Percentiles rank a stretch among this genome's conserved stretches.
phyloP scores from a whole-genome alignment of 30 jellyfish, hydroid and myxozoan genomes.

The Mastigias papua region DNA sequence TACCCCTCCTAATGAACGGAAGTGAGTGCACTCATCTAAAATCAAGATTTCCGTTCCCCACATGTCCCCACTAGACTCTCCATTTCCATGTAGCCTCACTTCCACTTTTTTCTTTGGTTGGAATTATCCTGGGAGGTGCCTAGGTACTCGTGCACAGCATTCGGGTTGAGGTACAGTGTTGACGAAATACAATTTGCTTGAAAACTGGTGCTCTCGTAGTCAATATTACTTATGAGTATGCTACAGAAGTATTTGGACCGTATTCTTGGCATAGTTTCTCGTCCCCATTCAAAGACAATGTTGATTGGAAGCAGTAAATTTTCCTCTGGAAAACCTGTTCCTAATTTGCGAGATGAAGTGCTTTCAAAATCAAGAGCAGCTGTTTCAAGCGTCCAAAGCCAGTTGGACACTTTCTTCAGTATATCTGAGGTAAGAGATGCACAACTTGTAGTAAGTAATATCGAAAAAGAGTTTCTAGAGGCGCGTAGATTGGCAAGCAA shows the following conservation, averaged over 20 bases:
- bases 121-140: background rate
- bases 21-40: too few species aligned
- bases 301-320: background rate
- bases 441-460: slow-evolving; percentile 58
- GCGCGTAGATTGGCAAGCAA: slow-evolving; percentile 67
- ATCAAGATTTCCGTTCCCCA: too few species aligned
- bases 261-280: background rate
- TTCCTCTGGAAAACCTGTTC: background rate
- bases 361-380: background rate
- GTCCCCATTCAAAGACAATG: background rate
- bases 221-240: background rate
- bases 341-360: background rate
- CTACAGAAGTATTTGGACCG: background rate
- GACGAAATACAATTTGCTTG: background rate
- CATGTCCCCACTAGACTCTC: background rate
- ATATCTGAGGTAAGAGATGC: slow-evolving; percentile 81
- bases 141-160: background rate
- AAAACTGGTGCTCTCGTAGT: background rate
- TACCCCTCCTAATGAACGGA: too few species aligned
- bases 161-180: too few species aligned
- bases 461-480: slow-evolving; percentile 70
- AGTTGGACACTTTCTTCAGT: slow-evolving; percentile 50
- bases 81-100: background rate
- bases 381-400: slow-evolving; percentile 11
- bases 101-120: background rate